Base-by-base conservation (phyloP, 2,888 invertebrate genomes). In the Pegoplata infirma region DNA sequence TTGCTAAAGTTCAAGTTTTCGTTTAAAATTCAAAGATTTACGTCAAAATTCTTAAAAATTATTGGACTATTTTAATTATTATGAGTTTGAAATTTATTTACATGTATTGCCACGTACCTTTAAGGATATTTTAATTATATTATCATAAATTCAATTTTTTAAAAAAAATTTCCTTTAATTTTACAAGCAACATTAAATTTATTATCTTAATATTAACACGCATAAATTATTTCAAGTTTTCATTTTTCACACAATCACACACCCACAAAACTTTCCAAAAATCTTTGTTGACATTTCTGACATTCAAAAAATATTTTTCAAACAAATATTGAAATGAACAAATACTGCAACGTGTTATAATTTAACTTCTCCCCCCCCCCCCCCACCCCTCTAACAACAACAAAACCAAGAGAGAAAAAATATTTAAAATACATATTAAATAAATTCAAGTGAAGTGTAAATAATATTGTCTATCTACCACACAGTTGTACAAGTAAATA, bases 391-490 rank as follows among this genome's bases (percentile, higher is more conserved):
- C n/a, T n/a, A n/a, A n/a, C n/a, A n/a, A n/a, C n/a, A n/a, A n/a
- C n/a, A n/a, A n/a, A n/a, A n/a, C n/a, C n/a, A n/a, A n/a, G n/a
- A n/a, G n/a, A n/a, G n/a, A n/a, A n/a, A n/a, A n/a, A 21, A 21
- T 23, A 10, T 51, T 28, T 32, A 28, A 56, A 55, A 49, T 25
- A 53, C 10, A 53, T 14, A 36, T 12, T 17, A 56, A 40, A 51
- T 55, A 36, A 12, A 40, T 19, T 19, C 56, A 56, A 56, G 56
- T 56, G 56, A 56, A 36, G 56, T 56, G 56, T 56, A 56, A 56
- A 56, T 56, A 40, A 56, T 21, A 40, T n/a, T n/a, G n/a, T n/a
- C n/a, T n/a, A n/a, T n/a, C n/a, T 40, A 56, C 32, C 55, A 56
- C 56, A 56, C 32, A 40, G 12, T 5, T n/a, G 36, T 19, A 56